Conservation (phyloP, 2,888 invertebrate genomes). For the Epicampocera succincta region DNA sequence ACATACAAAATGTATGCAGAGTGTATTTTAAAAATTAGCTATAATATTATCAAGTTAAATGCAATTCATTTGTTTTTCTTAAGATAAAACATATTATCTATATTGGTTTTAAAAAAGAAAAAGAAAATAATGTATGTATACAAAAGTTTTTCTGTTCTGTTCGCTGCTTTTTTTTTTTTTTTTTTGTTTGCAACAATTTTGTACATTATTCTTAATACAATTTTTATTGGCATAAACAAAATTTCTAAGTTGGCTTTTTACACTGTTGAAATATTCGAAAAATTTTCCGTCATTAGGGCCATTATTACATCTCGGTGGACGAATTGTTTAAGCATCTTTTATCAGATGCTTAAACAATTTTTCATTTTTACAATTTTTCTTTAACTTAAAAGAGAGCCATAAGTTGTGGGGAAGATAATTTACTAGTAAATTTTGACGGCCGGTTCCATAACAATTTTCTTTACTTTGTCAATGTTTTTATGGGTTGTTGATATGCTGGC, state of each 20-base stretch:
- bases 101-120: constrained; percentile 9
- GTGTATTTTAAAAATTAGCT: constrained; percentile 14
- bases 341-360: too few relatives aligned
- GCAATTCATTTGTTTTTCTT: constrained; percentile 20
- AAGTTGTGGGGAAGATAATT: too few relatives aligned
- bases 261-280: background rate
- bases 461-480: too few relatives aligned
- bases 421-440: too few relatives aligned
- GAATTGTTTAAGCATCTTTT: too few relatives aligned
- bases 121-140: background rate
- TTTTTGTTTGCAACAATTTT: background rate
- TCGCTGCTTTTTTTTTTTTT: background rate
- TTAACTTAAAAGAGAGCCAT: too few relatives aligned
- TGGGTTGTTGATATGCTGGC: too few relatives aligned
- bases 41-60: constrained; percentile 23
- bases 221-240: background rate
- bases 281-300: background rate
- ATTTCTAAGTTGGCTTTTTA: too few relatives aligned
- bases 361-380: too few relatives aligned
- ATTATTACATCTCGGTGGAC: too few relatives aligned
- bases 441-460: too few relatives aligned
- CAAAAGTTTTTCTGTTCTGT: too few relatives aligned
- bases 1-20: constrained; percentile 8
- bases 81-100: constrained; percentile 7
- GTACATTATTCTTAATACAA: constrained; percentile 1